Conservation (phyloP, 1,140 invertebrate genomes). For the Drosophila gunungcola region DNA sequence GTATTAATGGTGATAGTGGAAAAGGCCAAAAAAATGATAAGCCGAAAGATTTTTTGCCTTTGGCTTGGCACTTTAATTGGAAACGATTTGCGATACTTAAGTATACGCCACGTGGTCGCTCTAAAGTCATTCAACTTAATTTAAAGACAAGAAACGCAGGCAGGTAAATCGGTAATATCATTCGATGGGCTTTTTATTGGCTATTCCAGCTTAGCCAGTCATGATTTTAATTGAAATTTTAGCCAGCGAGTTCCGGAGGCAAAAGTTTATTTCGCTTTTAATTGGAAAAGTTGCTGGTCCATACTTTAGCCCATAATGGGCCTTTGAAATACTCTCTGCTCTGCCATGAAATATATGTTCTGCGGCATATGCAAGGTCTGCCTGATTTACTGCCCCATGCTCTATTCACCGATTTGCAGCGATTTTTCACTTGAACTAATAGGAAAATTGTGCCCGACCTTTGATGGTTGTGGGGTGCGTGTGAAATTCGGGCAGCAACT, state of each 20-base stretch:
- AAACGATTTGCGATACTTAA: constrained; percentile 30
- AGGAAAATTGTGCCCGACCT: constrained; percentile 71
- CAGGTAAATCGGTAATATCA: constrained; percentile 26
- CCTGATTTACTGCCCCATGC: constrained; percentile 19
- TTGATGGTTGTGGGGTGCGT: constrained; percentile 23
- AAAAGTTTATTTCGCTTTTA: constrained; percentile 43
- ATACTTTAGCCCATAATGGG: constrained; percentile 25
- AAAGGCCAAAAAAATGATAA: constrained; percentile 47
- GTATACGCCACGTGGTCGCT: constrained; percentile 59
- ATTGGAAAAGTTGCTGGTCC: constrained; percentile 39
- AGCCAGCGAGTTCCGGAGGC: constrained; percentile 16
- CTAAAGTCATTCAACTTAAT: constrained; percentile 38
- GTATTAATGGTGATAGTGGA: constrained; percentile 38
- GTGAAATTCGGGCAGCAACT: constrained; percentile 23
- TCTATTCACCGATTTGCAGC: constrained; percentile 24
- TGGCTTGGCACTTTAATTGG: constrained; percentile 26
- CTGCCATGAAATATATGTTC: constrained; percentile 4
- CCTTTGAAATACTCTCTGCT: constrained; percentile 8
- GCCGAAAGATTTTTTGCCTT: constrained; percentile 19
- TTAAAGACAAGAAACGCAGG: constrained; percentile 5
- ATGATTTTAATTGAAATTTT: constrained; percentile 58
- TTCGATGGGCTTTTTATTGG: constrained; percentile 36
- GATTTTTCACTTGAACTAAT: constrained; percentile 76
- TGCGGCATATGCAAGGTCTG: constrained; percentile 19
- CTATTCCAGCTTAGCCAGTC: constrained; percentile 16